A percentile compares a stretch with the other conserved stretches of the same genome.
Evolutionary conservation across 2,888 invertebrate genomes (phyloP).

Genomic region (Eilema caniola): DNA sequence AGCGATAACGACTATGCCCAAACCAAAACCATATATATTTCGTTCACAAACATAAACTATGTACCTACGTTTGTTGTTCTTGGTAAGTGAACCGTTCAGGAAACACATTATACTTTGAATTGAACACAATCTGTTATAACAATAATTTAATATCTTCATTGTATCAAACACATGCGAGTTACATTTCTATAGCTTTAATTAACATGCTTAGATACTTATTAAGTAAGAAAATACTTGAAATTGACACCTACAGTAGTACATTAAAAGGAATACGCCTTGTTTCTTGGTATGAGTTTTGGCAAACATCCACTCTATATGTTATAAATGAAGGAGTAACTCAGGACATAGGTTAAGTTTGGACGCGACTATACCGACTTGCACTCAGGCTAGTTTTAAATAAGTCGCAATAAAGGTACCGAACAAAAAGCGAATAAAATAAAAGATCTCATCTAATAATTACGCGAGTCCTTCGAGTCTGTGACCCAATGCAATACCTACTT

Average conservation of each 20-base stretch:
- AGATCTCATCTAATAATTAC: too few species aligned
- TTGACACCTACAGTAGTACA: not conserved
- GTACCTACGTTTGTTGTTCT: not conserved
- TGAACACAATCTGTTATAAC: not conserved
- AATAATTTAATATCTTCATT: not conserved
- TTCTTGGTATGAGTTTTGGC: not conserved
- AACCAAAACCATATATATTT: not conserved
- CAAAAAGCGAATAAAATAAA: too few species aligned
- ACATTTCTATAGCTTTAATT: not conserved
- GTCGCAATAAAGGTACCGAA: too few species aligned
- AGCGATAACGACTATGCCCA: not conserved
- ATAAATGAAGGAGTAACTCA: too few species aligned
- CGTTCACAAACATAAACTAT: not conserved
- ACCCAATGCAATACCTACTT: too few species aligned
- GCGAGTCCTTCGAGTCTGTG: too few species aligned
- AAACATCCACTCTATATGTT: too few species aligned
- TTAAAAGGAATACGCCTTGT: not conserved
- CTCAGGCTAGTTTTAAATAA: too few species aligned
- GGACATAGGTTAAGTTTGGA: too few species aligned
- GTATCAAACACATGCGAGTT: not conserved
- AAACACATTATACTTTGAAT: too few species aligned
- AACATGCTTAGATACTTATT: too few species aligned
- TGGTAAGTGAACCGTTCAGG: not conserved
- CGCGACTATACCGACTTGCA: too few species aligned
- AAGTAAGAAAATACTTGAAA: not conserved